Evolutionary conservation across 1,140 invertebrate genomes (phyloP).

Genomic region (Oscheius sp.): DNA sequence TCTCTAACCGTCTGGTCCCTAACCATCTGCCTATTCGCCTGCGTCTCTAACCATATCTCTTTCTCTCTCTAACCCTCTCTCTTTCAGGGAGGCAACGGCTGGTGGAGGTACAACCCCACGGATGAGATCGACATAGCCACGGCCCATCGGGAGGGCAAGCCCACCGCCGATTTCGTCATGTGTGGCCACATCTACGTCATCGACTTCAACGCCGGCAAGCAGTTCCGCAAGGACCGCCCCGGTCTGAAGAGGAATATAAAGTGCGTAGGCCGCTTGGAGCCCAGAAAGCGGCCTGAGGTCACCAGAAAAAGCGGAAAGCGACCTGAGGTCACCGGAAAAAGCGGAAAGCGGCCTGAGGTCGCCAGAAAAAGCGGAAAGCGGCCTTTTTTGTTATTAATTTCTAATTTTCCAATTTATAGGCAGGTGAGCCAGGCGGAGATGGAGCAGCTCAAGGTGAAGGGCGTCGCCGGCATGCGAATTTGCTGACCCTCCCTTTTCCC

Average conservation of each 20-base stretch:
- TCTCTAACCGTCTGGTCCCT: too few species aligned
- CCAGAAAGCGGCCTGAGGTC: too few species aligned
- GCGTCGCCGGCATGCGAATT: neutral
- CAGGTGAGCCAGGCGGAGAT: neutral
- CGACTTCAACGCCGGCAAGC: conserved; percentile 6
- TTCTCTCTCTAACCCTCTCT: neutral
- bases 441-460: neutral
- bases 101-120: conserved; percentile 23
- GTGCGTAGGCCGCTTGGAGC: conserved; percentile 2
- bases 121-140: conserved; percentile 12
- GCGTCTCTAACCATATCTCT: neutral
- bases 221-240: neutral
- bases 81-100: neutral
- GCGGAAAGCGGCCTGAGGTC: too few species aligned
- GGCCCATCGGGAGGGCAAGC: neutral
- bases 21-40: too few species aligned
- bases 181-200: conserved; percentile 18
- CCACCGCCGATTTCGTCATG: conserved; percentile 9
- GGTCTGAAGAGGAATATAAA: neutral
- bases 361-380: neutral
- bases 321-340: too few species aligned
- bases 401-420: neutral
- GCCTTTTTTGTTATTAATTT: neutral
- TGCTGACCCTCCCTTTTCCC: neutral
- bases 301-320: too few species aligned